phyloP scores from a whole-genome alignment of 2,113 vertebrate species.

The Dasyprocta punctata region DNA sequence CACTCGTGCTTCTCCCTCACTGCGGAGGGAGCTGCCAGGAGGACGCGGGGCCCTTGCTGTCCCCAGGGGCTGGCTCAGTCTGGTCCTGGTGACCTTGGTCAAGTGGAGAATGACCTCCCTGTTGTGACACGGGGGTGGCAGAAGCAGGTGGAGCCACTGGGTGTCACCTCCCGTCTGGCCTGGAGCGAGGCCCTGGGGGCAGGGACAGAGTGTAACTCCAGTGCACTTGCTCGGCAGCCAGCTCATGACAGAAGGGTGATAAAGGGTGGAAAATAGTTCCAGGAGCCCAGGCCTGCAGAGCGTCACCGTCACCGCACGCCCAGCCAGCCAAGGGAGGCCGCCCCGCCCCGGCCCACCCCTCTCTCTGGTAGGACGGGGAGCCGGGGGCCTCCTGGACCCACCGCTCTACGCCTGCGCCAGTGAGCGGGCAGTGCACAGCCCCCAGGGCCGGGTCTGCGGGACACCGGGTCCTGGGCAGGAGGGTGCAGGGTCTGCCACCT shows the following conservation, averaged over 20 bases:
- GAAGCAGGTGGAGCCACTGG: neutral
- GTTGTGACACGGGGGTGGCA: no score
- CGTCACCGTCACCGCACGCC: neutral
- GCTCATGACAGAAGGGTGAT: constrained; percentile 59
- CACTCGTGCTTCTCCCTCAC: neutral
- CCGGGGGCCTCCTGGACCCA: neutral
- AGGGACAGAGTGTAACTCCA: constrained; percentile 19
- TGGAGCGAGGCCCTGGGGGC: neutral
- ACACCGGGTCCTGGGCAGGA: neutral
- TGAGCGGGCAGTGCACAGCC: neutral
- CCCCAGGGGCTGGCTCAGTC: neutral
- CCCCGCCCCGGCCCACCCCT: neutral
- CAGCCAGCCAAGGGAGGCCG: neutral
- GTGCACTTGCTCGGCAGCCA: neutral
- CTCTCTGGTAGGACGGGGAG: neutral
- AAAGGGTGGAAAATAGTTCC: constrained; percentile 65
- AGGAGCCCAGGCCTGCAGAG: neutral
- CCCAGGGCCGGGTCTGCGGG: neutral
- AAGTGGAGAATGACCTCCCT: no score
- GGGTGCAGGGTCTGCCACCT: neutral
- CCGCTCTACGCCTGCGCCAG: no score
- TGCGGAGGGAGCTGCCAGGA: neutral
- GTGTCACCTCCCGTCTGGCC: neutral
- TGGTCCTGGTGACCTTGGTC: neutral
- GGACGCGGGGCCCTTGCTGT: neutral